Percentiles rank a stretch among this genome's conserved stretches.
Conservation (phyloP, 2,888 invertebrate genomes). For the Phyllotreta cruciferae region DNA sequence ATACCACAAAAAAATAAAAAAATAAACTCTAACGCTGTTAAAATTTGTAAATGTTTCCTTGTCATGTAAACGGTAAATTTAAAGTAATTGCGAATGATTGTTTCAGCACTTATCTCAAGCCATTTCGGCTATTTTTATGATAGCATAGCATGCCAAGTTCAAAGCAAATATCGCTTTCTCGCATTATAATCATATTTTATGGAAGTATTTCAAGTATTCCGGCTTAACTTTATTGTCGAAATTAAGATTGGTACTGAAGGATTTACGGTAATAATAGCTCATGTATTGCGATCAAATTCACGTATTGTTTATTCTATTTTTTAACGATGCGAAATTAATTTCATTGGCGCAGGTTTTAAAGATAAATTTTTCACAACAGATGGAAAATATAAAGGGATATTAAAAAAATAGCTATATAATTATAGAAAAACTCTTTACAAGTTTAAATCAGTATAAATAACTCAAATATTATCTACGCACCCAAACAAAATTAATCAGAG, state of each 20-base stretch:
- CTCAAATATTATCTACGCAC: constrained; percentile 1
- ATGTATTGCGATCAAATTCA: too few species aligned
- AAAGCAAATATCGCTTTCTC: constrained; percentile 2
- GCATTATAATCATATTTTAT: not conserved
- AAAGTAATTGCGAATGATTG: constrained; percentile 17
- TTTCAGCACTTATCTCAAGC: constrained; percentile 13
- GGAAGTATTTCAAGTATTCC: too few species aligned
- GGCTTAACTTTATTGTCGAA: too few species aligned
- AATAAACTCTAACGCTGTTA: not conserved
- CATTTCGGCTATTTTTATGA: constrained; percentile 15
- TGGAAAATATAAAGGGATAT: too few species aligned
- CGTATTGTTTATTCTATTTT: too few species aligned
- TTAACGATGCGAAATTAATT: too few species aligned
- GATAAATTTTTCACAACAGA: too few species aligned
- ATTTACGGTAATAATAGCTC: not conserved
- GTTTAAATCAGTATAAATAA: too few species aligned
- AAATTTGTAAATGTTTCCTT: constrained; percentile 18
- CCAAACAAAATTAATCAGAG: constrained; percentile 15
- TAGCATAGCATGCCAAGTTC: constrained; percentile 7
- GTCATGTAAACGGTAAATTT: constrained; percentile 16
- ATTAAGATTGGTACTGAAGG: not conserved
- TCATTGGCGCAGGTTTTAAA: too few species aligned
- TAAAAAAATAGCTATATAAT: too few species aligned
- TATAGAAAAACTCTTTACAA: too few species aligned
- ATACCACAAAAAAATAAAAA: not conserved